A percentile compares a stretch with the other conserved stretches of the same genome.
Evolutionary conservation across 2,888 invertebrate genomes (phyloP).

Genomic region (Callyntrura sp.): DNA sequence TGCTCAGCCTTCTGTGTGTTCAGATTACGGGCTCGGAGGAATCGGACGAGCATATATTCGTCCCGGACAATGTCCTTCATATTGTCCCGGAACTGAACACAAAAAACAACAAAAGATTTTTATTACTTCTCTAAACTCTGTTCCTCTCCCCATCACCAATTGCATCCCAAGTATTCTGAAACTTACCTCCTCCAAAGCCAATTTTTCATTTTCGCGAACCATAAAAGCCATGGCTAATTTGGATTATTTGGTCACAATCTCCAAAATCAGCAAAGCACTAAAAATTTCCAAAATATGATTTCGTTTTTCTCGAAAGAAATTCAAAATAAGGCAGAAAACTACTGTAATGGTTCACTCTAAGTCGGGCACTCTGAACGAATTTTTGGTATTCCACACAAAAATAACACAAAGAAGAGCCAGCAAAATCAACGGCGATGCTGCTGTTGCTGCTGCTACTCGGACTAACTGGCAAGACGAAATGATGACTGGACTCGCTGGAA

Average conservation of each 20-base stretch:
- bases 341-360: background rate
- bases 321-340: background rate
- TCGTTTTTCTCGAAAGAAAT: background rate
- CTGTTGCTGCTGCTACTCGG: too few species aligned
- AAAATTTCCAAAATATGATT: too few species aligned
- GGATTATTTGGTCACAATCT: slow-evolving; percentile 32
- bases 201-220: slow-evolving; percentile 67
- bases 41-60: slow-evolving; percentile 57
- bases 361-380: slow-evolving; percentile 20
- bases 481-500: slow-evolving; percentile 28
- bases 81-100: slow-evolving; percentile 50
- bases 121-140: background rate
- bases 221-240: slow-evolving; percentile 74
- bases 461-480: slow-evolving; percentile 75
- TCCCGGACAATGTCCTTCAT: slow-evolving; percentile 52
- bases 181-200: slow-evolving; percentile 64
- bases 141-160: too few species aligned
- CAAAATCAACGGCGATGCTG: slow-evolving; percentile 21
- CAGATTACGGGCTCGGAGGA: slow-evolving; percentile 75
- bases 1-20: slow-evolving; percentile 74
- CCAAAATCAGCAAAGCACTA: slow-evolving; percentile 69
- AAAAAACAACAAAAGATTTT: background rate
- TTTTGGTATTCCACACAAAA: background rate
- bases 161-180: background rate
- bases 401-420: slow-evolving; percentile 23